phyloP scores from a whole-genome alignment of 2,888 invertebrate genomes.

The Pseudolycoriella hygida region DNA sequence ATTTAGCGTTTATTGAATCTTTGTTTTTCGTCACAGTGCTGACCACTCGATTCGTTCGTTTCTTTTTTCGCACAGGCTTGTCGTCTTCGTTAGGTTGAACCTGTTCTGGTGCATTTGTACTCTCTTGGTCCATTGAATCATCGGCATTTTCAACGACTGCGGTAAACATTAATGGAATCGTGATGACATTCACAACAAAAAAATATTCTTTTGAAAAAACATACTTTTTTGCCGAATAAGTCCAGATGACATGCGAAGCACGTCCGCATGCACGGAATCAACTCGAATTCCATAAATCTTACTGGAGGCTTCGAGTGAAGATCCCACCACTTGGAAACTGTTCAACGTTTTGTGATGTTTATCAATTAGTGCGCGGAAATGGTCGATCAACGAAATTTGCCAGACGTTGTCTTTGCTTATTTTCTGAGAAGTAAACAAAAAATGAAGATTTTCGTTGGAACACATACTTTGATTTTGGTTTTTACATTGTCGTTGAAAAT shows the following conservation, averaged over 20 bases:
- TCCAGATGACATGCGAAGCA: slow-evolving; percentile 58
- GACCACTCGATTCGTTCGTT: slow-evolving; percentile 15
- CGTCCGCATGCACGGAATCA: slow-evolving; percentile 66
- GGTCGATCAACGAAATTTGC: slow-evolving; percentile 71
- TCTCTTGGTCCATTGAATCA: neutral
- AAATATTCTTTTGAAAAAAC: no score
- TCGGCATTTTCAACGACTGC: neutral
- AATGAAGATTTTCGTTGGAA: slow-evolving; percentile 1
- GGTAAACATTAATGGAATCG: neutral
- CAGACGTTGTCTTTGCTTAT: slow-evolving; percentile 81
- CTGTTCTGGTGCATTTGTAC: neutral
- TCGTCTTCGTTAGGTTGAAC: slow-evolving; percentile 7
- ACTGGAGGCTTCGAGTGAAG: slow-evolving; percentile 58
- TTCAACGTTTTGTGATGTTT: slow-evolving; percentile 52
- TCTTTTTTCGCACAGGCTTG: slow-evolving; percentile 5
- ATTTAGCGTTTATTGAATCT: slow-evolving; percentile 23
- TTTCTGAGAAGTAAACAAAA: slow-evolving; percentile 37
- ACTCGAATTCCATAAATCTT: slow-evolving; percentile 78
- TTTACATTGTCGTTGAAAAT: slow-evolving; percentile 62
- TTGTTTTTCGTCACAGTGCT: slow-evolving; percentile 27
- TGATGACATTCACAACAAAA: no score
- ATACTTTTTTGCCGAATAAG: slow-evolving; percentile 21
- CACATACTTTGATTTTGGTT: neutral
- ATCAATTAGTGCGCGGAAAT: slow-evolving; percentile 57
- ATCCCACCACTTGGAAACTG: slow-evolving; percentile 62